These are phyloP conservation scores for Tachysurus vachellii DNA, from an alignment of 2,113 vertebrate genomes.

Conservation along the genomic window DNA sequence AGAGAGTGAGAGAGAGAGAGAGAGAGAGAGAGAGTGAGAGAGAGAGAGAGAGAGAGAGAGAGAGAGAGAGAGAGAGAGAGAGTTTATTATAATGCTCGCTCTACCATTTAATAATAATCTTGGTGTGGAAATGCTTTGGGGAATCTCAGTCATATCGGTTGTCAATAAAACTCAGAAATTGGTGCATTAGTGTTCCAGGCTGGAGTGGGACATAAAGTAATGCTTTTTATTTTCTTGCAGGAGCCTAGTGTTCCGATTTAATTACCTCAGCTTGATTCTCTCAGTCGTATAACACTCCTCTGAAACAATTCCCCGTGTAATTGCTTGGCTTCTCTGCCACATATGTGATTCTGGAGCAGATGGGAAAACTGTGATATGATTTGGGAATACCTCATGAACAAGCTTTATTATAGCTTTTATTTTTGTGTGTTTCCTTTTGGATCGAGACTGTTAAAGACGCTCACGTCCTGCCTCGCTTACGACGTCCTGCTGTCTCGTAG, in stretches of 20 bases:
- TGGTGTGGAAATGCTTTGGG: not conserved
- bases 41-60: not conserved
- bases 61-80: not conserved
- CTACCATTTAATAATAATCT: constrained; percentile 9
- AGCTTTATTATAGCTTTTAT: not conserved
- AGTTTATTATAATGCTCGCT: not conserved
- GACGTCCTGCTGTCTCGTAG: not conserved
- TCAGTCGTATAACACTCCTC: not conserved
- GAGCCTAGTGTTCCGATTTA: not conserved
- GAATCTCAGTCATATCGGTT: not conserved
- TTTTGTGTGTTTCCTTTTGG: not conserved
- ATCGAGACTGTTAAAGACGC: not conserved
- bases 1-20: not conserved
- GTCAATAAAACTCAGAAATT: constrained; percentile 18
- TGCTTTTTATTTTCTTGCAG: constrained; percentile 18
- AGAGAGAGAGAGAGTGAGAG: not conserved
- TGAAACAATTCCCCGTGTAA: not conserved
- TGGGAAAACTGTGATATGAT: constrained; percentile 9
- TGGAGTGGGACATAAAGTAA: not conserved
- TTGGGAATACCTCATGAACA: not conserved
- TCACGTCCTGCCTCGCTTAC: not conserved
- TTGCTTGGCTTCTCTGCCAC: not conserved
- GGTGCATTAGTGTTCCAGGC: not conserved
- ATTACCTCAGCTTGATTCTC: constrained; percentile 21
- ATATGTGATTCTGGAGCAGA: constrained; percentile 3